Percentiles rank a stretch among this genome's conserved stretches.
phyloP scores from a whole-genome alignment of 2,797 vertebrate species.

The Phataginus tetradactyla region DNA sequence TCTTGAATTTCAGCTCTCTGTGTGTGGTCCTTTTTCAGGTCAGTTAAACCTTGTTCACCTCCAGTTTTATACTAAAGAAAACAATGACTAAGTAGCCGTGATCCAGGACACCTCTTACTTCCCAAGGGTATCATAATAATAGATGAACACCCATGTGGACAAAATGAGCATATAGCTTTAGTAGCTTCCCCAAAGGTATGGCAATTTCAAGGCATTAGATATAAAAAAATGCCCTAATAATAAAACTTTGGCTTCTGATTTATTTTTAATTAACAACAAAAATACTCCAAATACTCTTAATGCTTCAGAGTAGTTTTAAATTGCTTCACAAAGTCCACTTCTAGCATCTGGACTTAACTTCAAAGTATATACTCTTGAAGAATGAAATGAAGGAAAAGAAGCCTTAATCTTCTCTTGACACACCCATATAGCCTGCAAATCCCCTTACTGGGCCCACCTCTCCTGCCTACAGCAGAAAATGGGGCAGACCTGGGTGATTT shows the following conservation, averaged over 20 bases:
- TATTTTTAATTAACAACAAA: conserved; percentile 25
- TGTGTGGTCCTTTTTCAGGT: neutral
- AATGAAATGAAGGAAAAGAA: neutral
- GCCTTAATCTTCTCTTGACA: neutral
- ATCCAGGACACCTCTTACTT: neutral
- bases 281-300: neutral
- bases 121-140: conserved; percentile 11
- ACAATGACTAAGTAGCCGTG: neutral
- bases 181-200: neutral
- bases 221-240: neutral
- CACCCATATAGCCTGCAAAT: neutral
- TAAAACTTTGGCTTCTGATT: neutral
- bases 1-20: neutral
- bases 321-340: neutral
- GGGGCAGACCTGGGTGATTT: neutral
- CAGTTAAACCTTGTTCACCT: neutral
- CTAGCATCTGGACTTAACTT: neutral
- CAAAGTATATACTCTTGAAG: neutral
- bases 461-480: neutral
- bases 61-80: conserved; percentile 12
- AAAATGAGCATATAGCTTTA: neutral
- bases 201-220: neutral
- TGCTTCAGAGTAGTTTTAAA: neutral
- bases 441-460: neutral
- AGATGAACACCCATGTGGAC: neutral